Percentiles rank a stretch among this genome's conserved stretches.
Conservation (phyloP, 2,888 invertebrate species). For the Arge pagana region DNA sequence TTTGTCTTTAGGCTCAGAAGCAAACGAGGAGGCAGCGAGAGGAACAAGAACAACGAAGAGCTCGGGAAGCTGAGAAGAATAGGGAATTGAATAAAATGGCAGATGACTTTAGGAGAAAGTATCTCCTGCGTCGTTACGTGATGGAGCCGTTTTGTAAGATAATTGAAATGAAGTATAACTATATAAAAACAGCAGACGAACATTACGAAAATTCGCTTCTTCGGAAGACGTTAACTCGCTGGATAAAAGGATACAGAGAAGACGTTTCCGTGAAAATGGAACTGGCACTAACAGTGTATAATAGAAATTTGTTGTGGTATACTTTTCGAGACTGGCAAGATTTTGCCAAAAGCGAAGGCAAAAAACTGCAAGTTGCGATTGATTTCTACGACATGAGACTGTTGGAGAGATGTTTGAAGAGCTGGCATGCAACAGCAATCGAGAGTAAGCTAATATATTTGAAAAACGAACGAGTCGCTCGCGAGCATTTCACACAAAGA, state of each 20-base stretch:
- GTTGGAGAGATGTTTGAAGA: constrained; percentile 61
- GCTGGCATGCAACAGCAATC: constrained; percentile 60
- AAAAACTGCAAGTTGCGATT: constrained; percentile 71
- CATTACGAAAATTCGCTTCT: constrained; percentile 62
- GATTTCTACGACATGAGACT: constrained; percentile 72
- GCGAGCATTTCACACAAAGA: constrained; percentile 32
- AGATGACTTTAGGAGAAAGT: constrained; percentile 43
- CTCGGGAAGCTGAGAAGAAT: constrained; percentile 40
- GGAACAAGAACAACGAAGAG: constrained; percentile 42
- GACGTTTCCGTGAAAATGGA: constrained; percentile 33
- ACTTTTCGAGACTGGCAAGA: constrained; percentile 41
- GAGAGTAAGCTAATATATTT: constrained; percentile 52
- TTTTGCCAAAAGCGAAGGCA: constrained; percentile 34
- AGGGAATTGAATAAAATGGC: constrained; percentile 39
- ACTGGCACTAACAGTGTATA: constrained; percentile 35
- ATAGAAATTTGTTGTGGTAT: constrained; percentile 39
- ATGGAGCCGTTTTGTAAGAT: constrained; percentile 42
- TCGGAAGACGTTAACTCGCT: constrained; percentile 57
- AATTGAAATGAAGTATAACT: constrained; percentile 37
- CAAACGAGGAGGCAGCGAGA: constrained; percentile 44
- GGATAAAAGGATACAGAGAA: constrained; percentile 59
- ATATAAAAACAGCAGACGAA: constrained; percentile 61
- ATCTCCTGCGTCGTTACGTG: constrained; percentile 43
- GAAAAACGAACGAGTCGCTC: constrained; percentile 37
- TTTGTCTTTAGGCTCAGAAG: constrained; percentile 38